Conservation (phyloP, 2,888 invertebrate species). For the Syritta pipiens region DNA sequence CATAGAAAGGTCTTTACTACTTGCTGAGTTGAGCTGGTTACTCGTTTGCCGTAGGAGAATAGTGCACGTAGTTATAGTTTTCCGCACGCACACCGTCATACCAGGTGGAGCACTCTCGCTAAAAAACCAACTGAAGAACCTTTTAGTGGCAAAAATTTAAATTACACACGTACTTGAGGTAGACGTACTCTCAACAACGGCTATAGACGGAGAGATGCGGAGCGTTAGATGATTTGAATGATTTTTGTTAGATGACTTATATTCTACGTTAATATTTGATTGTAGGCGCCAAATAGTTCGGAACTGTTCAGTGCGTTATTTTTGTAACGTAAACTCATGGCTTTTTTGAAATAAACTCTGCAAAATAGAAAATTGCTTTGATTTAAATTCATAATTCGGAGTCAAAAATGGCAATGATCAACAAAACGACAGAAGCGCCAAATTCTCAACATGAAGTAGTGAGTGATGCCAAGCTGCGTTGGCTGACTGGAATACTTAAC, state of each 20-base stretch:
- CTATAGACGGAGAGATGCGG: background rate
- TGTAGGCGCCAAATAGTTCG: background rate
- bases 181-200: slow-evolving; percentile 17
- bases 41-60: slow-evolving; percentile 34
- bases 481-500: too few species aligned
- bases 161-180: slow-evolving; percentile 26
- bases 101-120: slow-evolving; percentile 35
- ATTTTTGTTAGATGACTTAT: too few species aligned
- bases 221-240: background rate
- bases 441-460: background rate
- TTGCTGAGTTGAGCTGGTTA: too few species aligned
- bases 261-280: too few species aligned
- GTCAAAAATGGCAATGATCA: background rate
- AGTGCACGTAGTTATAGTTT: slow-evolving; percentile 2
- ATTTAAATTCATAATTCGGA: background rate
- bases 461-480: background rate
- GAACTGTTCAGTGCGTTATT: background rate
- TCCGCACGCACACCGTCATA: slow-evolving; percentile 6
- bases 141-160: slow-evolving; percentile 2
- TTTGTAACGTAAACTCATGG: too few species aligned
- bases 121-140: slow-evolving; percentile 27
- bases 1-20: too few species aligned
- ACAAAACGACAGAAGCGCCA: background rate
- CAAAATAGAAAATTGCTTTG: background rate
- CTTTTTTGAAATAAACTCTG: background rate